phyloP scores from a whole-genome alignment of 2,888 invertebrate genomes.

The Spialia ferax region DNA sequence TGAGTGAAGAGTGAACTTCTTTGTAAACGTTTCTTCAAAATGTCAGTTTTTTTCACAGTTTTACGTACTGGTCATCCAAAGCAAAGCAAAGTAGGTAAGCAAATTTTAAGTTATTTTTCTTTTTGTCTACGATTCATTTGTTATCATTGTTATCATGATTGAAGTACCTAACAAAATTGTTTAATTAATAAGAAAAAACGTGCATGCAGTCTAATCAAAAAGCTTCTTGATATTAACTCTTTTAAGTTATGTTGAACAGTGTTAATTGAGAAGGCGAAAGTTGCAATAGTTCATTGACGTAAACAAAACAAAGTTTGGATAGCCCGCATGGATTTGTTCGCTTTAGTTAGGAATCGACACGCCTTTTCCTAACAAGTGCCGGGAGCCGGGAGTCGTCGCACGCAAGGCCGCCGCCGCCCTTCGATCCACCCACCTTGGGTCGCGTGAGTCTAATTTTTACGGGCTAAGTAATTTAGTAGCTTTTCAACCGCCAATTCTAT shows the following conservation, averaged over 20 bases:
- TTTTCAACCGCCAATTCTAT: constrained; percentile 11
- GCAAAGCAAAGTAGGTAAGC: too few species aligned
- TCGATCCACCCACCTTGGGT: constrained; percentile 86
- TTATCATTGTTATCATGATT: too few species aligned
- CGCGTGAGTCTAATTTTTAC: constrained; percentile 79
- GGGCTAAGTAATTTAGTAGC: constrained; percentile 47
- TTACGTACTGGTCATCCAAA: too few species aligned
- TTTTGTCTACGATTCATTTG: too few species aligned
- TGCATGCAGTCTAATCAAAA: too few species aligned
- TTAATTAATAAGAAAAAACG: too few species aligned
- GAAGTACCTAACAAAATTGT: too few species aligned
- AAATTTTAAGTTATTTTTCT: too few species aligned
- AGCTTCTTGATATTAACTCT: not conserved
- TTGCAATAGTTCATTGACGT: constrained; percentile 4
- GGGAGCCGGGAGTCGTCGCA: constrained; percentile 80
- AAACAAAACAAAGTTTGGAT: constrained; percentile 52
- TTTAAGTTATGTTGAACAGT: not conserved
- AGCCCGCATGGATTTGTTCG: constrained; percentile 57
- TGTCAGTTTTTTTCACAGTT: too few species aligned
- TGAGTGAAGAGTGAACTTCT: too few species aligned
- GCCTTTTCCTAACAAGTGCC: constrained; percentile 86
- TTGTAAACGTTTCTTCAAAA: too few species aligned
- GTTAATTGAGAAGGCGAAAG: not conserved
- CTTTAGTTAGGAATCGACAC: constrained; percentile 81
- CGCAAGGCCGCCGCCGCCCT: constrained; percentile 85